Base-by-base conservation (phyloP, 2,888 invertebrate genomes). In the Xylota sylvarum region DNA sequence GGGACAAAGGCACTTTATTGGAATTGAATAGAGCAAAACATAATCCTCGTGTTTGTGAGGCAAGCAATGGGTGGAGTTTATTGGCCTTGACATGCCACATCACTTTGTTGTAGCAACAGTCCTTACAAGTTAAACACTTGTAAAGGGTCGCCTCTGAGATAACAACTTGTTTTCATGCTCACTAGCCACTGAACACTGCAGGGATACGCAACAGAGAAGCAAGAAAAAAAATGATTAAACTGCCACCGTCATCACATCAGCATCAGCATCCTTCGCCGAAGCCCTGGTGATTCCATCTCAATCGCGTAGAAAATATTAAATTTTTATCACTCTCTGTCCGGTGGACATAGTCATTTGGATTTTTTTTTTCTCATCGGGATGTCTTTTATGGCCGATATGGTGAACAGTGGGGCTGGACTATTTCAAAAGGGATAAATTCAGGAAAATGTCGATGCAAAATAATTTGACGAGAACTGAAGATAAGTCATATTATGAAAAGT, bases 111-210 rank as follows among this genome's bases (percentile, higher is more conserved):
- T 56, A 58, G 40, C 40, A 40, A 65, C 72, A 37, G 37, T 65
- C 60, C 60, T 55, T 43, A 69, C 74, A 69, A 69, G 62, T 64
- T 23, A 48, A 74, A 81, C 81, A 76, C 69, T 81, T 81, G 74
- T 69, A 62, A 69, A 48, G 55, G 48, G 52, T 52, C 74, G 35
- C 27, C 35, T 23, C 5, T 0, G 35, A 48, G 69, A 79, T 64
- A 79, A 79, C 74, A 74, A 62, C 52, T 81, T 73, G 60, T 60
- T 74, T 67, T 52, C 23, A 70, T 52, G 43, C 30, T 69, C 27
- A 7, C 32, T 17, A 17, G 52, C 37, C 64, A 27, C 14, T 32
- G 35, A 62, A 60, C 23, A 40, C 1, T 17, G 17, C 30, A 27
- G 35, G 30, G 52, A 56, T 14, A 64, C n/a, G 10, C 10, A 65